Conservation (phyloP, 2,888 invertebrate species). For the Acanthoscelides obtectus region DNA sequence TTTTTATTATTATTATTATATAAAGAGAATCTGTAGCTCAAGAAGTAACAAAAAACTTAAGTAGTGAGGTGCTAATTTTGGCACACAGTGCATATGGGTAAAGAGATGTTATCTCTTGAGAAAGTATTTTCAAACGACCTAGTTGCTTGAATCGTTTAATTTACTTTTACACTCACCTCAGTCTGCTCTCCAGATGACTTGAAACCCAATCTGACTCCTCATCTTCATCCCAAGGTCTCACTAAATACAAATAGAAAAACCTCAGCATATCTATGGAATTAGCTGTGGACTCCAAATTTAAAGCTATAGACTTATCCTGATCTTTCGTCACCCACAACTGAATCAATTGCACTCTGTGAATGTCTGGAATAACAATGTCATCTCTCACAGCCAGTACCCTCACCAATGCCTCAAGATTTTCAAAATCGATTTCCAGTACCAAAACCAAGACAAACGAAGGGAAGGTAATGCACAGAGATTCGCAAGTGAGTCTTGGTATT, state of each 20-base stretch:
- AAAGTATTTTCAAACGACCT: no score
- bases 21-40: no score
- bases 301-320: constrained; percentile 54
- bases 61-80: no score
- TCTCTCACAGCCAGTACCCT: constrained; percentile 62
- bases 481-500: constrained; percentile 60
- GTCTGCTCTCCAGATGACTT: constrained; percentile 46
- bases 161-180: no score
- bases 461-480: constrained; percentile 59
- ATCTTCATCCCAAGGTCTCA: constrained; percentile 69
- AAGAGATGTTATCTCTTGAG: no score
- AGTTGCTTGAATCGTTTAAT: no score
- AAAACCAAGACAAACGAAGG: constrained; percentile 60
- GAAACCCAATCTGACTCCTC: constrained; percentile 58
- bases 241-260: constrained; percentile 61
- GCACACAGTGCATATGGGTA: no score
- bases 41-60: no score
- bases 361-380: constrained; percentile 57
- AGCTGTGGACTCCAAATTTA: constrained; percentile 58
- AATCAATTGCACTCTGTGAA: constrained; percentile 56
- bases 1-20: no score
- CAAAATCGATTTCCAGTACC: constrained; percentile 55
- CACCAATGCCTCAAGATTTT: constrained; percentile 53
- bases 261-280: constrained; percentile 61
- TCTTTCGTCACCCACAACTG: constrained; percentile 62